Evolutionary conservation across 2,113 vertebrate species (phyloP).

Genomic region (Parotia lawesii): DNA sequence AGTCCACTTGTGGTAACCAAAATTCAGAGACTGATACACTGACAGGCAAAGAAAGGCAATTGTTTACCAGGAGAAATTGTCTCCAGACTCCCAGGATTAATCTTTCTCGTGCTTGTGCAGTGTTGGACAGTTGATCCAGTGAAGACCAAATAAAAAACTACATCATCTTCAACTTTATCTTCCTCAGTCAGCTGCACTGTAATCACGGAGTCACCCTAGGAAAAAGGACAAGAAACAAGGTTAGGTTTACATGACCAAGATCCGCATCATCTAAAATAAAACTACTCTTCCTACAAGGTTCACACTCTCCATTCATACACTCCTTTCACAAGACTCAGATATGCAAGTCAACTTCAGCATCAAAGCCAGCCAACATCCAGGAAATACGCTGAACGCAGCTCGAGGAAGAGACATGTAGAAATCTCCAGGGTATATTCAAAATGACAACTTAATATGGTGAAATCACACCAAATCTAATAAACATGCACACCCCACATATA

Average conservation of each 20-base stretch:
- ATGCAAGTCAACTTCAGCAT: background rate
- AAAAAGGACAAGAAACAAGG: background rate
- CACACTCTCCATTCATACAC: background rate
- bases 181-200: constrained; percentile 87
- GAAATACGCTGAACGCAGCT: rapidly evolving
- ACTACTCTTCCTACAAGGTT: background rate
- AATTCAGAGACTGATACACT: background rate
- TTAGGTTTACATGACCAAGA: background rate
- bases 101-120: constrained; percentile 85
- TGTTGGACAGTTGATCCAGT: constrained; percentile 88
- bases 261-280: background rate
- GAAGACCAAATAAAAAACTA: constrained; percentile 90
- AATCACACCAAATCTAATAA: background rate
- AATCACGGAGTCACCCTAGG: constrained; percentile 87
- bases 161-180: constrained; percentile 78
- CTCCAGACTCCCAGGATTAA: constrained; percentile 83
- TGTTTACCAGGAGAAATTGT: constrained; percentile 89
- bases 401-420: background rate
- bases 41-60: background rate
- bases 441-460: background rate
- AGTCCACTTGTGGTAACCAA: background rate
- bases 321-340: background rate
- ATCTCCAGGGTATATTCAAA: background rate
- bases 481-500: rapidly evolving
- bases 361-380: background rate